A percentile compares a stretch with the other conserved stretches of the same genome.
phyloP scores from a whole-genome alignment of 2,888 invertebrate genomes.

The Sclerodermus sp. region DNA sequence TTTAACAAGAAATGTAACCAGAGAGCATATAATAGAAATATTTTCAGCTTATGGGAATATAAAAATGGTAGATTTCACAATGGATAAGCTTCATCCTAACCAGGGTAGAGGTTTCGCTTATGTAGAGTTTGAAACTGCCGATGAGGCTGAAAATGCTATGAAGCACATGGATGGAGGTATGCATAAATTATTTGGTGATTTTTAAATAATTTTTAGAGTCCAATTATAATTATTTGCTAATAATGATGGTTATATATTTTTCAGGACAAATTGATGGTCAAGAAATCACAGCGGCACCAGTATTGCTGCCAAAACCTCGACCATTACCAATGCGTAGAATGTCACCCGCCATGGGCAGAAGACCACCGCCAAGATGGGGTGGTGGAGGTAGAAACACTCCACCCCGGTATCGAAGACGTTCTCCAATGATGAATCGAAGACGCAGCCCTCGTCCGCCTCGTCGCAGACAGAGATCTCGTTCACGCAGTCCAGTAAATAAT shows the following conservation, averaged over 20 bases:
- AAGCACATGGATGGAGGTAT: constrained; percentile 99
- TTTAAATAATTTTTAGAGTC: neutral
- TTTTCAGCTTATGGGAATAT: constrained; percentile 87
- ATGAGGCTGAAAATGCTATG: constrained; percentile 97
- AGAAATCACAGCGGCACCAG: constrained; percentile 94
- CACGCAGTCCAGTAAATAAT: constrained; percentile 60
- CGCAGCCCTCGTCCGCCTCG: constrained; percentile 64
- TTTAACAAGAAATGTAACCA: constrained; percentile 88
- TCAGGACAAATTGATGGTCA: constrained; percentile 92
- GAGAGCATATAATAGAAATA: constrained; percentile 88
- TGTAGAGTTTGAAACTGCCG: constrained; percentile 89
- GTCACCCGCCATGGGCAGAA: constrained; percentile 56
- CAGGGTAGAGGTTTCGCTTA: constrained; percentile 93
- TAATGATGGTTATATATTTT: too few relatives aligned
- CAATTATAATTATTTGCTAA: too few relatives aligned
- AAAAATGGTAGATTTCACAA: constrained; percentile 86
- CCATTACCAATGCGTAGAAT: constrained; percentile 60
- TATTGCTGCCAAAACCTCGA: constrained; percentile 76
- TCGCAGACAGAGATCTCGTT: constrained; percentile 63
- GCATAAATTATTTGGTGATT: constrained; percentile 25
- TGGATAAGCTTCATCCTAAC: constrained; percentile 84
- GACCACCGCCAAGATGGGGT: constrained; percentile 62
- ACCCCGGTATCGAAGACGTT: constrained; percentile 55
- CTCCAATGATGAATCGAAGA: constrained; percentile 60
- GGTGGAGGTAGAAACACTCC: constrained; percentile 59